These are phyloP conservation scores for Denticeps clupeoides DNA, from an alignment of 2,797 vertebrate genomes.

Conservation along the genomic window DNA sequence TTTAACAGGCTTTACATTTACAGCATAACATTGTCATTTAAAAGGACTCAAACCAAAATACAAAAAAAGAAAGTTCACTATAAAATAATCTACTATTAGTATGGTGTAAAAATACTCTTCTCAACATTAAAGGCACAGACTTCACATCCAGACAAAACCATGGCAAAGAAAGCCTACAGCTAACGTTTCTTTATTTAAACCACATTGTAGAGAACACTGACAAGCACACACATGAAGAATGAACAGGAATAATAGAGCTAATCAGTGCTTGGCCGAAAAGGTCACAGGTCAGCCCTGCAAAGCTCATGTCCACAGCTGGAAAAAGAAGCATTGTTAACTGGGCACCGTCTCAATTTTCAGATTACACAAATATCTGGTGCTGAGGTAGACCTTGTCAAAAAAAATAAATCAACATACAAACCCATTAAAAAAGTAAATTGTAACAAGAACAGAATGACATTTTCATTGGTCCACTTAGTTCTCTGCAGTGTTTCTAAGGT, in stretches of 20 bases:
- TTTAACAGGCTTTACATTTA: slow-evolving; percentile 79
- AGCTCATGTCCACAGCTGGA: slow-evolving; percentile 68
- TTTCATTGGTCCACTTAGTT: too few relatives aligned
- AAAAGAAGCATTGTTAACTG: slow-evolving; percentile 71
- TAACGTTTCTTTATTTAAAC: slow-evolving; percentile 71
- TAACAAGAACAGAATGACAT: slow-evolving; percentile 1
- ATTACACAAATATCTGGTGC: slow-evolving; percentile 86
- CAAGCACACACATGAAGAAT: slow-evolving; percentile 72
- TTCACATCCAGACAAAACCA: slow-evolving; percentile 71
- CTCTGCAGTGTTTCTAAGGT: too few relatives aligned
- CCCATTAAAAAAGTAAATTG: slow-evolving; percentile 37
- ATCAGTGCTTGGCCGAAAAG: too few relatives aligned
- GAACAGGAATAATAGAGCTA: slow-evolving; percentile 14
- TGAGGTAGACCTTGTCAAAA: slow-evolving; percentile 99
- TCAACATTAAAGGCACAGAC: slow-evolving; percentile 74
- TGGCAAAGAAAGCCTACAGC: slow-evolving; percentile 72
- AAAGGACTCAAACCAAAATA: slow-evolving; percentile 83
- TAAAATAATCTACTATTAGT: slow-evolving; percentile 81
- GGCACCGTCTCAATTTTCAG: slow-evolving; percentile 75
- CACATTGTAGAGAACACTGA: slow-evolving; percentile 89
- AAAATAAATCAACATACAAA: slow-evolving; percentile 59
- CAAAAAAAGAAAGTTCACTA: slow-evolving; percentile 69
- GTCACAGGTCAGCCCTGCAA: too few relatives aligned
- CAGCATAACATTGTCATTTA: slow-evolving; percentile 75
- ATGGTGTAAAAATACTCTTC: slow-evolving; percentile 75